Percentiles rank a stretch among this genome's conserved stretches.
phyloP scores from a whole-genome alignment of 2,797 vertebrate species.

The Gallinago stenura region DNA sequence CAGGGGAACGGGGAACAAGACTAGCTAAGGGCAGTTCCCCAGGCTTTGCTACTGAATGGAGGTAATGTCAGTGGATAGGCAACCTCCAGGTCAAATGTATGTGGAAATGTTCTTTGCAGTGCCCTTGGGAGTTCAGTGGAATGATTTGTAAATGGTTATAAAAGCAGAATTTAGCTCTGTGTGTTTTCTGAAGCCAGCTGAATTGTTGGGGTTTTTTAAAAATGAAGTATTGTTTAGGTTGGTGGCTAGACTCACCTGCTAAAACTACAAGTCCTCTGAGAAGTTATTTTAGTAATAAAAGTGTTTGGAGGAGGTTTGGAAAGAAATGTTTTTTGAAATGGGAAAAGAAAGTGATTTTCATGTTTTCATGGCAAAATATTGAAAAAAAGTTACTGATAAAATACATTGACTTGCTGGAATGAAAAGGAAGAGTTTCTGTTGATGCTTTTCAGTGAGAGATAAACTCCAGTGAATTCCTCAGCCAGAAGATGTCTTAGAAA shows the following conservation, averaged over 20 bases:
- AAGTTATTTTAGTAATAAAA: background rate
- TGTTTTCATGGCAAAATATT: background rate
- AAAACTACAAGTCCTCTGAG: background rate
- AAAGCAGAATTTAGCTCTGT: background rate
- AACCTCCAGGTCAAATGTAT: background rate
- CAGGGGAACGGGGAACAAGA: background rate
- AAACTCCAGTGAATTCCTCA: background rate
- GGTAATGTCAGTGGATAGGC: background rate
- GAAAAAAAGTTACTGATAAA: background rate
- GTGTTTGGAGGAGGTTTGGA: background rate
- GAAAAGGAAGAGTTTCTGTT: background rate
- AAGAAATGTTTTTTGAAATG: background rate
- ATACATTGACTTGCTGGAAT: background rate
- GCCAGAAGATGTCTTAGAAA: background rate
- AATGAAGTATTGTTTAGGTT: background rate
- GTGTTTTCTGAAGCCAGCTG: background rate
- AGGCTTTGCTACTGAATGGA: background rate
- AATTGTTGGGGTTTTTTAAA: background rate
- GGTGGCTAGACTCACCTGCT: background rate
- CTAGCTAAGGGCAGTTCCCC: background rate
- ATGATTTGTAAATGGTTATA: background rate
- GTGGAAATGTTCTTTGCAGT: rapidly evolving
- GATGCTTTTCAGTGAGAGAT: background rate
- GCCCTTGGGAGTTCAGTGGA: background rate
- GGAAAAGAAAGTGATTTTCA: background rate